Conservation (phyloP, 92 coral and sea anemone species). For the Diadumene lineata region DNA sequence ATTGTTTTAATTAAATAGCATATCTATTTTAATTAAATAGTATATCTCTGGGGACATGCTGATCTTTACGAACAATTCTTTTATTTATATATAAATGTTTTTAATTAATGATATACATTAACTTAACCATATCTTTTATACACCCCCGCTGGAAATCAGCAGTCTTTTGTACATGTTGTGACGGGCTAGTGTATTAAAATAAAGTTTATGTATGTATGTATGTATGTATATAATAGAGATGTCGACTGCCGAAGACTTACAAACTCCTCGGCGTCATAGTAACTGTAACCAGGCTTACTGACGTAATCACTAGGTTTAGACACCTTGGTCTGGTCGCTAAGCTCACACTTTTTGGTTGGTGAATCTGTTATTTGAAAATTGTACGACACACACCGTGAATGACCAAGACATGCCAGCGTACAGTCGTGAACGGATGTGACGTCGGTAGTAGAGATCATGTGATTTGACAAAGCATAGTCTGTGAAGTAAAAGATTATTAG, state of each 20-base stretch:
- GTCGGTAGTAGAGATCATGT: conserved; percentile 28
- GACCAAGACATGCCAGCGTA: conserved; percentile 18
- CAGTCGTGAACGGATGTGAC: conserved; percentile 37
- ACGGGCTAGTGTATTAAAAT: too few relatives aligned
- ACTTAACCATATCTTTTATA: too few relatives aligned
- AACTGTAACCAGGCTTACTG: conserved; percentile 30
- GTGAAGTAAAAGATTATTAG: background rate
- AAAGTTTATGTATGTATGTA: too few relatives aligned
- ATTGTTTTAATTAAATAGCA: too few relatives aligned
- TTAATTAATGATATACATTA: too few relatives aligned
- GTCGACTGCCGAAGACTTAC: conserved; percentile 20
- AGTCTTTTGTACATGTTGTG: too few relatives aligned
- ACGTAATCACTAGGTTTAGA: conserved; percentile 18
- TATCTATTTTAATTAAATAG: too few relatives aligned
- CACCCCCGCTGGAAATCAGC: too few relatives aligned
- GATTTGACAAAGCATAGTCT: conserved; percentile 20
- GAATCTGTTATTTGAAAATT: conserved; percentile 29
- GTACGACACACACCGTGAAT: conserved; percentile 28
- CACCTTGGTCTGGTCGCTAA: conserved; percentile 18
- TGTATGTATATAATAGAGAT: too few relatives aligned
- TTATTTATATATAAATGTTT: too few relatives aligned
- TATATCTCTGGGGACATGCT: too few relatives aligned
- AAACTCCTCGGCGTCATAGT: conserved; percentile 27
- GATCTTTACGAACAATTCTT: too few relatives aligned
- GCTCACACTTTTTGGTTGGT: conserved; percentile 46